Conservation (phyloP, 2,113 vertebrate species). For the Balaenoptera acutorostrata region DNA sequence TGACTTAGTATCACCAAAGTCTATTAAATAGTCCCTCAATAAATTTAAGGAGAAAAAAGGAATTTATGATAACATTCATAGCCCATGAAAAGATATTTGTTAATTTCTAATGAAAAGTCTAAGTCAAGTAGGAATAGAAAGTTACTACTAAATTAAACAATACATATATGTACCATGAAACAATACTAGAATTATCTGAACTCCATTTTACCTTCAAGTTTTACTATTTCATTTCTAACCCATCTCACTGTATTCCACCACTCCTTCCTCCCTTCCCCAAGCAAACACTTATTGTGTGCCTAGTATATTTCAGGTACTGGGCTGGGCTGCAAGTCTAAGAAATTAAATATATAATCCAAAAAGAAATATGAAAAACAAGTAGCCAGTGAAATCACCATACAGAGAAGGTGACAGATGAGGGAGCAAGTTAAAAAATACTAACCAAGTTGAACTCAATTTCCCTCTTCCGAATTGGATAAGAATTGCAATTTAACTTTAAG, state of each 20-base stretch:
- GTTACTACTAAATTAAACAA: neutral
- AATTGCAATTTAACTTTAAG: neutral
- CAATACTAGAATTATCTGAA: neutral
- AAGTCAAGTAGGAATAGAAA: neutral
- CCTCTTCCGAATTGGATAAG: neutral
- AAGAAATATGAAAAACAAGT: neutral
- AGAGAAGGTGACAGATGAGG: neutral
- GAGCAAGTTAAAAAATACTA: neutral
- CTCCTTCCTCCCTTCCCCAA: neutral
- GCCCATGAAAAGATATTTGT: neutral
- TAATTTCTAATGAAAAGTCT: slow-evolving; percentile 2
- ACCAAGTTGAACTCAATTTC: neutral
- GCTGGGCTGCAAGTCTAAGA: neutral
- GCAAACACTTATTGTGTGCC: neutral
- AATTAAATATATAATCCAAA: neutral
- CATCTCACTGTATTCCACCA: neutral
- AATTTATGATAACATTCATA: neutral
- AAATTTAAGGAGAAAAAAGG: neutral
- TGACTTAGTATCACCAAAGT: neutral
- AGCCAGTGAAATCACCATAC: neutral
- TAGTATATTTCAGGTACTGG: neutral
- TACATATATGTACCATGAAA: neutral
- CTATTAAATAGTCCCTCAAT: neutral
- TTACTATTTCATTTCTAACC: neutral
- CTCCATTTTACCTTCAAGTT: neutral